Percentiles rank a stretch among this genome's conserved stretches.
These are phyloP conservation scores for Dermochelys coriacea DNA, from an alignment of 2,797 vertebrate genomes.

Conservation along the genomic window DNA sequence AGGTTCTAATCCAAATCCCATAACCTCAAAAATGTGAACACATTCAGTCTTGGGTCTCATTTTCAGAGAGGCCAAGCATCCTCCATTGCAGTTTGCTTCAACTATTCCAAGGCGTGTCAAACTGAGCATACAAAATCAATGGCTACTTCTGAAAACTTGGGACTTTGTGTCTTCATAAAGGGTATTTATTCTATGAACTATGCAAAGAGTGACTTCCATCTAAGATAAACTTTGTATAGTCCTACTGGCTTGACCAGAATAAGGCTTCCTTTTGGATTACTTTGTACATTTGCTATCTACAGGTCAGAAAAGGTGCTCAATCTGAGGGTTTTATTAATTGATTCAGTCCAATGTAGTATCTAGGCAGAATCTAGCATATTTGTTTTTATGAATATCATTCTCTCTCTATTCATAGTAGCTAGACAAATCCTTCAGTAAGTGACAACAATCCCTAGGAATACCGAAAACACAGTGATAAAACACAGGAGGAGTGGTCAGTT, in stretches of 20 bases:
- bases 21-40: background rate
- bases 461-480: background rate
- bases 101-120: background rate
- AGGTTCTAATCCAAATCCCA: background rate
- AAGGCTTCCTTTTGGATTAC: background rate
- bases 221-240: background rate
- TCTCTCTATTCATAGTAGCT: background rate
- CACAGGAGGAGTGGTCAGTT: background rate
- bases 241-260: background rate
- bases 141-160: background rate
- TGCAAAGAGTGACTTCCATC: background rate
- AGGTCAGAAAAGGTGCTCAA: background rate
- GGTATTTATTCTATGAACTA: background rate
- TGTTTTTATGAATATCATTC: background rate
- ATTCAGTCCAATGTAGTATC: background rate
- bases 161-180: rapidly evolving
- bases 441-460: background rate
- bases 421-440: background rate
- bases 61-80: background rate
- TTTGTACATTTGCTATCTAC: background rate
- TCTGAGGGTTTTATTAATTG: background rate
- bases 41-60: background rate
- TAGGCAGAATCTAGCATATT: background rate
- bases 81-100: background rate
- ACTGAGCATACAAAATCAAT: background rate